Conservation (phyloP, 2,797 vertebrate genomes). For the Phyllotis vaccarum region DNA sequence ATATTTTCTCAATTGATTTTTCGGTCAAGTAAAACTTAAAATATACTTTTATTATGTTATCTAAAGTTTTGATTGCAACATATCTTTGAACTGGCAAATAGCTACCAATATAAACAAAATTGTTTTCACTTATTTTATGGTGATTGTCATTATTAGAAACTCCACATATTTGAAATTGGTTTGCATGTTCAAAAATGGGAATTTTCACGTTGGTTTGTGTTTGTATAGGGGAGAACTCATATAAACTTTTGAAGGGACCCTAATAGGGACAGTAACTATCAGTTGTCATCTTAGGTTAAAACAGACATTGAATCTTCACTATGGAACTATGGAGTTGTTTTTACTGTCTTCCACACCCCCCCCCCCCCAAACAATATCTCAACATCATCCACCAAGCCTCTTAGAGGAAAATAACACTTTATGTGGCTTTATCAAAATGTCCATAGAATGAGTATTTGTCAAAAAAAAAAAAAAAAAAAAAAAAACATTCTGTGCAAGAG, state of each 20-base stretch:
- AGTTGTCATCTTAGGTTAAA: conserved; percentile 3
- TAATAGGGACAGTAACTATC: not conserved
- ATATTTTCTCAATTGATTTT: not conserved
- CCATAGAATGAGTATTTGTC: not conserved
- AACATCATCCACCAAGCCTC: conserved; percentile 35
- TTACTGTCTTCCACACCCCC: not conserved
- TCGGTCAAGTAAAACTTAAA: conserved; percentile 1
- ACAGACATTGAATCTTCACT: not conserved
- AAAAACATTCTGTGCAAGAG: not conserved
- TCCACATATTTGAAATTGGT: not conserved
- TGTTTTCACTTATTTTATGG: conserved; percentile 49
- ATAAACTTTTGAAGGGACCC: not conserved
- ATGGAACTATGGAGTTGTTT: not conserved
- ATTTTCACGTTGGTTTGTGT: not conserved
- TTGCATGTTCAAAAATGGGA: conserved; percentile 48
- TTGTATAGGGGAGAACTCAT: conserved; percentile 30
- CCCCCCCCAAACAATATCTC: not conserved
- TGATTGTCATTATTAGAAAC: not conserved
- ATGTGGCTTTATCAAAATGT: conserved; percentile 3
- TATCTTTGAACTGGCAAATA: conserved; percentile 5
- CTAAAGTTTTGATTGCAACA: conserved; percentile 25
- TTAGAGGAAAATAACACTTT: not conserved
- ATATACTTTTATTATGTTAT: conserved; percentile 12
- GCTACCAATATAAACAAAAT: conserved; percentile 33
- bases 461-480: conserved; percentile 14